Percentiles rank a stretch among this genome's conserved stretches.
Evolutionary conservation across 2,888 invertebrate species (phyloP).

Genomic region (Drosophila greeni): DNA sequence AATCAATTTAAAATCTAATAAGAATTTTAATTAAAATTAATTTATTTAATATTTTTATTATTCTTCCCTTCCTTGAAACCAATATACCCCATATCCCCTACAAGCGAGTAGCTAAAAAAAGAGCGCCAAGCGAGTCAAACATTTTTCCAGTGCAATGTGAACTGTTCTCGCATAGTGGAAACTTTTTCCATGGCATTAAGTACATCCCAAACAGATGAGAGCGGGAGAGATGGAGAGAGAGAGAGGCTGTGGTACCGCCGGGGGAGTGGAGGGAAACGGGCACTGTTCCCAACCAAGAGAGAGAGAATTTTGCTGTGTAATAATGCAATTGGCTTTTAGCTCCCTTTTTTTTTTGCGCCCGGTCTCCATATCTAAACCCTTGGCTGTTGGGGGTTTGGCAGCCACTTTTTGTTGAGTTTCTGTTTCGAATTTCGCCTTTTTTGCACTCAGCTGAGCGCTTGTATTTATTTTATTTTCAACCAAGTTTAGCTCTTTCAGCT

Average conservation of each 20-base stretch:
- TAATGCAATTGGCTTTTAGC: slow-evolving; percentile 60
- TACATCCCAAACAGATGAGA: slow-evolving; percentile 15
- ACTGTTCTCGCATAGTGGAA: slow-evolving; percentile 23
- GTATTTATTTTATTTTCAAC: slow-evolving; percentile 19
- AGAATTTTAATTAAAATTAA: background rate
- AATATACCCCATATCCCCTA: background rate
- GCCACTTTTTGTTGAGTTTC: slow-evolving; percentile 44
- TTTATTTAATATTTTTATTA: background rate
- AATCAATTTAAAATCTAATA: background rate
- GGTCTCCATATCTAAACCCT: slow-evolving; percentile 15
- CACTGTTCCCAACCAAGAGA: background rate
- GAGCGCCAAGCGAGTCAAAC: slow-evolving; percentile 20
- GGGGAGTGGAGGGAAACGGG: background rate
- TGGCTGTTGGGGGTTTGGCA: slow-evolving; percentile 18
- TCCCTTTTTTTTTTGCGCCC: slow-evolving; percentile 5
- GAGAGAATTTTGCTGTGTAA: slow-evolving; percentile 43
- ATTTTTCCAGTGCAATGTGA: slow-evolving; percentile 30
- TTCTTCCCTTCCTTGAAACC: background rate
- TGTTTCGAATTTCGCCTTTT: slow-evolving; percentile 29
- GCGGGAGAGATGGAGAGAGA: background rate
- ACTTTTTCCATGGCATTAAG: slow-evolving; percentile 26
- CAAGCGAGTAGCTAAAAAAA: background rate
- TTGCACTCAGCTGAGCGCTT: slow-evolving; percentile 16
- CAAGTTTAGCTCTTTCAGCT: slow-evolving; percentile 10
- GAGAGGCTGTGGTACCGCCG: background rate